Conservation (phyloP, 2,113 vertebrate genomes). For the Hypocryptadius cinnamomeus region DNA sequence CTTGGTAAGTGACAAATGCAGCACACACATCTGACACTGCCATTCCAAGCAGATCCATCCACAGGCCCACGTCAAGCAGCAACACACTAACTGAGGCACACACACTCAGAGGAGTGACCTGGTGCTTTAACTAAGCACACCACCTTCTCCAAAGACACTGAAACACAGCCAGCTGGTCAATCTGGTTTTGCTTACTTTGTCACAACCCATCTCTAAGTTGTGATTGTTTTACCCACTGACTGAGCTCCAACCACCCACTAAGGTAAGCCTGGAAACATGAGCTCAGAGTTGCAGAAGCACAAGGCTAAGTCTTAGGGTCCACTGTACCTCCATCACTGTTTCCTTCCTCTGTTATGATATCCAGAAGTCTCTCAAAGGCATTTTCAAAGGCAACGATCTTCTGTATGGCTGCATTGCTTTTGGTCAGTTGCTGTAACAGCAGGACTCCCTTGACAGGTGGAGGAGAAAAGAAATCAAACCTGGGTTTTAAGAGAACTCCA, state of each 20-base stretch:
- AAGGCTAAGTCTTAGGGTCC: not conserved
- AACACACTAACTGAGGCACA: not conserved
- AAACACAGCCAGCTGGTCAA: not conserved
- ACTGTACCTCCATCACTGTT: slow-evolving; percentile 91
- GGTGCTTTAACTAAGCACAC: accelerated
- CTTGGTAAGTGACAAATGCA: not conserved
- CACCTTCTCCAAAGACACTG: not conserved
- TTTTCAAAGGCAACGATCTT: slow-evolving; percentile 99
- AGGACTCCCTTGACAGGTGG: slow-evolving; percentile 79
- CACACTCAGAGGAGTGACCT: not conserved
- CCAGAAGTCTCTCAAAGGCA: slow-evolving; percentile 93
- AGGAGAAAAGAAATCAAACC: not conserved
- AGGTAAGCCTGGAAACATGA: not conserved
- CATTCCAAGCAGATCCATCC: not conserved
- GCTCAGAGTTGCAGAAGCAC: not conserved
- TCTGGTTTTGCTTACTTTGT: not conserved
- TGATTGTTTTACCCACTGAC: not conserved
- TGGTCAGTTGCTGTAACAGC: slow-evolving; percentile 91
- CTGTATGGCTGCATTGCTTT: slow-evolving; percentile 96
- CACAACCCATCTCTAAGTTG: not conserved
- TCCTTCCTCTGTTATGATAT: slow-evolving; percentile 95
- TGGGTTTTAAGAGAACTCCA: not conserved
- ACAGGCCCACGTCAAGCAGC: not conserved
- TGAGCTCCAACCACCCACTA: not conserved
- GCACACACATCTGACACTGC: not conserved